A percentile compares a stretch with the other conserved stretches of the same genome.
These are phyloP conservation scores for Muscicapa adusta DNA, from an alignment of 2,113 vertebrate species.

Conservation along the genomic window DNA sequence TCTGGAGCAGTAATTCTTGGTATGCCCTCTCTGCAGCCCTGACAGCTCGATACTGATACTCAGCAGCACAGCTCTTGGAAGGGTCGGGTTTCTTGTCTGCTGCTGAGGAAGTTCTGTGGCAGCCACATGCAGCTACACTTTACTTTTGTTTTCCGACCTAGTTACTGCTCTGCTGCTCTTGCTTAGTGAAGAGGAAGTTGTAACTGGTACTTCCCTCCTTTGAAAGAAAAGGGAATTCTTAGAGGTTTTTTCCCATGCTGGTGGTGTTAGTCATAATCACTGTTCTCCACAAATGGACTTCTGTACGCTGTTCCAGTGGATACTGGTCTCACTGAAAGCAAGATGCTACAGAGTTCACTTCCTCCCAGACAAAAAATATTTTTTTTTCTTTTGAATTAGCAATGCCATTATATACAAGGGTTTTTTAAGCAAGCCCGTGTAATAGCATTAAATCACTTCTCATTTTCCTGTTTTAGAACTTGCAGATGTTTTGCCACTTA, in stretches of 20 bases:
- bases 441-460: neutral
- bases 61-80: neutral
- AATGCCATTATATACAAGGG: neutral
- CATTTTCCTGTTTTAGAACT: conserved; percentile 27
- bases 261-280: neutral
- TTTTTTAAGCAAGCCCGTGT: neutral
- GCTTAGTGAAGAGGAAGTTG: conserved; percentile 1
- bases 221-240: conserved; percentile 48
- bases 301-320: neutral
- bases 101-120: neutral
- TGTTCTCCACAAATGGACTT: neutral
- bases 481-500: conserved; percentile 21
- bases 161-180: neutral
- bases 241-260: conserved; percentile 29
- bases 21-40: neutral
- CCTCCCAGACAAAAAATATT: neutral
- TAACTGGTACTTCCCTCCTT: neutral
- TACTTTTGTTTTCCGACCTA: neutral
- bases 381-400: neutral
- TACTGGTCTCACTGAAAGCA: neutral
- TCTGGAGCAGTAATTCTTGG: neutral
- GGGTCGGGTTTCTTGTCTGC: neutral
- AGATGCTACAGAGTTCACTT: conserved; percentile 10
- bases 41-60: neutral
- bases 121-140: neutral